These are phyloP conservation scores for Carassius gibelio DNA, from an alignment of 2,113 vertebrate species.

Conservation along the genomic window DNA sequence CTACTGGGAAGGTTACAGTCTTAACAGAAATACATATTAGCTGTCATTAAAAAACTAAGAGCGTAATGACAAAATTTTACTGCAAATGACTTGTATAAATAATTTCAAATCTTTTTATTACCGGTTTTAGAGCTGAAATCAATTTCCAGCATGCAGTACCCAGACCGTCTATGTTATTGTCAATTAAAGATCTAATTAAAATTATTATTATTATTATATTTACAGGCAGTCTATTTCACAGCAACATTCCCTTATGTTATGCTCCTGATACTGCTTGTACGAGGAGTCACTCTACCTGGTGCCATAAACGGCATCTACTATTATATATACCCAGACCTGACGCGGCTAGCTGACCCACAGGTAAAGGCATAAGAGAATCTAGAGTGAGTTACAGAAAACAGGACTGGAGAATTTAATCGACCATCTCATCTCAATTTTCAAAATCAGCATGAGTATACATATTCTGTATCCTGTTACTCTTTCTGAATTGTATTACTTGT, in stretches of 20 bases:
- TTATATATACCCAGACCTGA: slow-evolving; percentile 83
- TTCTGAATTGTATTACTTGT: neutral
- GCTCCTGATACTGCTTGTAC: slow-evolving; percentile 81
- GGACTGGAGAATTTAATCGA: neutral
- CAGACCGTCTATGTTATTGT: neutral
- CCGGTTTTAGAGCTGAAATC: neutral
- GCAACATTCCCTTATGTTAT: slow-evolving; percentile 88
- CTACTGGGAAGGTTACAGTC: slow-evolving; percentile 73
- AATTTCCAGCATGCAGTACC: neutral
- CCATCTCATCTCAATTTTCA: neutral
- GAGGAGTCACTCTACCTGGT: slow-evolving; percentile 84
- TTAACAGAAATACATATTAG: neutral
- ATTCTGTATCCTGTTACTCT: neutral
- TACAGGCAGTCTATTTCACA: slow-evolving; percentile 87
- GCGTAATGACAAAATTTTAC: neutral
- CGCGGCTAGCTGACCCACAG: slow-evolving; percentile 85
- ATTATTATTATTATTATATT: neutral
- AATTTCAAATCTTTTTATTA: neutral
- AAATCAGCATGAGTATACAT: too few species aligned
- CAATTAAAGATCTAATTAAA: neutral
- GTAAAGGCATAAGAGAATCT: slow-evolving; percentile 60
- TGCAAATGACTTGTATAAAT: neutral
- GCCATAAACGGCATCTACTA: slow-evolving; percentile 82
- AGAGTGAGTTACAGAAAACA: neutral
- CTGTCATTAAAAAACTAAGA: neutral